These are phyloP conservation scores for Aradus depressus DNA, from an alignment of 2,888 invertebrate genomes.

Conservation along the genomic window DNA sequence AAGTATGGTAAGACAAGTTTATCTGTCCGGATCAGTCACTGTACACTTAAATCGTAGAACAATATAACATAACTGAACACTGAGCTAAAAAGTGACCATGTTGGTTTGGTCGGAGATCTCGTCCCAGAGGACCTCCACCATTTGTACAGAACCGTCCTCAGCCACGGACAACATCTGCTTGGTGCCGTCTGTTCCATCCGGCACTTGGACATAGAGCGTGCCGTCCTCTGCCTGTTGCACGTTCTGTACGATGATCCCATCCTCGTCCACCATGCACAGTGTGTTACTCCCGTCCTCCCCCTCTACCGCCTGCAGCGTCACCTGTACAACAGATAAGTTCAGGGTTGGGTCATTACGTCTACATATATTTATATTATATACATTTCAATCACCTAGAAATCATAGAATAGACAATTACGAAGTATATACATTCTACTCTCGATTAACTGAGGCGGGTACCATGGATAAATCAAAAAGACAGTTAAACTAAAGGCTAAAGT, in stretches of 20 bases:
- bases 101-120: conserved; percentile 27
- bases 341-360: no score
- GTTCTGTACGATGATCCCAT: conserved; percentile 30
- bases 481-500: no score
- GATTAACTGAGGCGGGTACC: no score
- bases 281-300: conserved; percentile 26
- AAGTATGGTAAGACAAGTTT: no score
- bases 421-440: no score
- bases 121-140: conserved; percentile 35
- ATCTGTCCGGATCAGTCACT: no score
- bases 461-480: no score
- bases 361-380: no score
- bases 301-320: conserved; percentile 25
- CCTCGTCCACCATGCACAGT: conserved; percentile 30
- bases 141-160: conserved; percentile 37
- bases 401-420: no score
- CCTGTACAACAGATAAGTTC: conserved; percentile 14
- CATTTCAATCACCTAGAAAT: no score
- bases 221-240: conserved; percentile 30
- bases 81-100: conserved; percentile 24
- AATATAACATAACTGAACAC: no score
- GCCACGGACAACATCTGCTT: conserved; percentile 36
- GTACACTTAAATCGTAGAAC: no score
- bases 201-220: conserved; percentile 29
- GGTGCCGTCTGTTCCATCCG: conserved; percentile 26